phyloP scores from a whole-genome alignment of 2,888 invertebrate genomes.

The Sympetrum striolatum region DNA sequence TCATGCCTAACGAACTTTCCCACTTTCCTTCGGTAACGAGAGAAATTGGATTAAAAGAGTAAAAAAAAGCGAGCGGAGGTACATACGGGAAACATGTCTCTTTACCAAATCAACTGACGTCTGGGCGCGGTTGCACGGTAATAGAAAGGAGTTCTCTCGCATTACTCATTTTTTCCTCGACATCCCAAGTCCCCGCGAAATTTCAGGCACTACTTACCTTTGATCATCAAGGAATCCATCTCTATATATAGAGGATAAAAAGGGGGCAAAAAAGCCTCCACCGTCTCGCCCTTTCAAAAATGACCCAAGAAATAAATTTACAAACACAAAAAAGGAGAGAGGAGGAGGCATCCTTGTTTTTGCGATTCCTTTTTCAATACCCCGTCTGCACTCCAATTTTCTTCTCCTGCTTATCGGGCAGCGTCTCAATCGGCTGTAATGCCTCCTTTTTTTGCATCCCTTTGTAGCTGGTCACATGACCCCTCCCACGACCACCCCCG shows the following conservation, averaged over 20 bases:
- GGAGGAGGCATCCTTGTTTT: not conserved
- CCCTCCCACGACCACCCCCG: not conserved
- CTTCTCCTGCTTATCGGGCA: not conserved
- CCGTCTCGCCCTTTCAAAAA: constrained; percentile 14
- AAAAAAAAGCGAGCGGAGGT: not conserved
- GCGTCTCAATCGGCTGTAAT: not conserved
- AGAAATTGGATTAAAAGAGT: not conserved
- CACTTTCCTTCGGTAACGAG: not conserved
- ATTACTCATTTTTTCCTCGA: not conserved
- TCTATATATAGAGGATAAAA: not conserved
- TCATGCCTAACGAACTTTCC: not conserved
- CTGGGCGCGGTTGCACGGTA: not conserved
- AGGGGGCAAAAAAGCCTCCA: not conserved
- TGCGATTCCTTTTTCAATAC: not conserved
- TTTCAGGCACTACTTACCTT: constrained; percentile 33
- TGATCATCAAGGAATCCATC: constrained; percentile 19
- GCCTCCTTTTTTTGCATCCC: not conserved
- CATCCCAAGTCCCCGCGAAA: constrained; percentile 2
- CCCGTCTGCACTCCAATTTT: not conserved
- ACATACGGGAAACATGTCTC: not conserved
- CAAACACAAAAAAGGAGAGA: not conserved
- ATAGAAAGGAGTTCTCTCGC: not conserved
- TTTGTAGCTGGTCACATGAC: not conserved
- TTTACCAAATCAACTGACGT: not conserved
- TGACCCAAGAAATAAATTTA: not conserved